Evolutionary conservation across 2,113 vertebrate species (phyloP).

Genomic region (Thermophis baileyi): DNA sequence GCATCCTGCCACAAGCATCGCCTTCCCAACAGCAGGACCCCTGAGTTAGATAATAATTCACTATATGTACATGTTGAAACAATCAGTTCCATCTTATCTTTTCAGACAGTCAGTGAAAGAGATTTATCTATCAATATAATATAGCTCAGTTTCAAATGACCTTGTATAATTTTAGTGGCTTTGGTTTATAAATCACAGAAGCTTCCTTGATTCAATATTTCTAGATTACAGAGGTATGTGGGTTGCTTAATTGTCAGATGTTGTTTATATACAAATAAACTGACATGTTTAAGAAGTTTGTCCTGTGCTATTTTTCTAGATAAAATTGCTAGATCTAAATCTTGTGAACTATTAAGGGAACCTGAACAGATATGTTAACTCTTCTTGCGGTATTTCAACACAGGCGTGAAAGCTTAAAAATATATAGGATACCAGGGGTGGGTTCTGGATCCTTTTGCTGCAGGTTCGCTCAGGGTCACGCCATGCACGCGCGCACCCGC

Average conservation of each 20-base stretch:
- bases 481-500: no score
- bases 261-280: not conserved
- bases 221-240: not conserved
- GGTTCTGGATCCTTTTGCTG: no score
- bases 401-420: not conserved
- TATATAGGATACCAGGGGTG: no score
- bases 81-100: not conserved
- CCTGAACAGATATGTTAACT: not conserved
- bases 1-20: no score
- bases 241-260: not conserved
- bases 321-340: not conserved
- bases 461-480: no score
- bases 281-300: not conserved
- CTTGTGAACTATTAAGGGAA: not conserved
- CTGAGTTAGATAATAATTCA: not conserved
- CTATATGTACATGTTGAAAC: not conserved
- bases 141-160: not conserved
- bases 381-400: not conserved
- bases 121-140: not conserved
- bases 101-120: not conserved
- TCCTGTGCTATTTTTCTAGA: not conserved
- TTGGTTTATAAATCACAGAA: not conserved
- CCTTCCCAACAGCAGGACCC: no score
- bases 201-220: not conserved
- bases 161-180: not conserved